phyloP scores from a whole-genome alignment of 2,113 vertebrate genomes.

The Oreotragus oreotragus region DNA sequence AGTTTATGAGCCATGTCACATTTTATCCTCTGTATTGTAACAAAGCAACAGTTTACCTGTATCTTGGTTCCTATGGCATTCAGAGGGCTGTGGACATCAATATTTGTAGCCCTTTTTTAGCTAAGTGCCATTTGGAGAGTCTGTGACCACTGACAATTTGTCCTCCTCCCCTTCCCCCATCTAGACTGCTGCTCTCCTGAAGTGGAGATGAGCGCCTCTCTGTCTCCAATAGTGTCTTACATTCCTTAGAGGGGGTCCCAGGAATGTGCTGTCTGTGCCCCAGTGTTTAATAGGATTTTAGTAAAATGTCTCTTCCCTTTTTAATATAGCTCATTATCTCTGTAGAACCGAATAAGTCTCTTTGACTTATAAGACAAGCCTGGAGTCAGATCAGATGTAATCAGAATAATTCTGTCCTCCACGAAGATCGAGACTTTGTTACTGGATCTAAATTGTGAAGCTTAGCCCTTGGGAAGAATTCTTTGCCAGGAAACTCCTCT shows the following conservation, averaged over 20 bases:
- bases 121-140: neutral
- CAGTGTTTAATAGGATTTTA: neutral
- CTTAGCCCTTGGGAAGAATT: neutral
- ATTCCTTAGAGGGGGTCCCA: neutral
- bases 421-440: neutral
- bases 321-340: neutral
- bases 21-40: neutral
- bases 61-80: neutral
- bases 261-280: accelerated
- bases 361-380: neutral
- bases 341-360: neutral
- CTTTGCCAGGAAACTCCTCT: neutral
- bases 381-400: neutral
- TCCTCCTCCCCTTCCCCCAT: neutral
- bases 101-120: no score
- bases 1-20: neutral
- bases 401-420: neutral
- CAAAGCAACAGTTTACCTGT: neutral
- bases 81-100: neutral
- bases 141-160: neutral
- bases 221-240: neutral
- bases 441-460: neutral
- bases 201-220: neutral
- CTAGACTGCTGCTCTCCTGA: neutral
- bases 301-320: neutral